Base-by-base conservation (phyloP, 2,113 vertebrate species). In the Microcebus griseorufus region DNA sequence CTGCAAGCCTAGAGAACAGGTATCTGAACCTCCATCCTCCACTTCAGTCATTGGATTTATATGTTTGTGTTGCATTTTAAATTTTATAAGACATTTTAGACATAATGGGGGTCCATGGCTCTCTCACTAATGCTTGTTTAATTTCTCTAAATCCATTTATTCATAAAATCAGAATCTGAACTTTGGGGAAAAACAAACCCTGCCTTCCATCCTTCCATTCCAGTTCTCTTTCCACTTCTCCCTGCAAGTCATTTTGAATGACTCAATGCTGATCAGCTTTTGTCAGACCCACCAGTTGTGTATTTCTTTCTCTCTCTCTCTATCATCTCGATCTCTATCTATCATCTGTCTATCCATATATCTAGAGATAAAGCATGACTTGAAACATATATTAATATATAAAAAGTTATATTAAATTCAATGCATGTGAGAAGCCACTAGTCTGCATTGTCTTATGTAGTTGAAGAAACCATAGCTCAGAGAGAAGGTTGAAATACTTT, bases 161-260 rank as follows among this genome's bases (percentile, higher is more conserved):
- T 45, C 23, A 58, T 79, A 79, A 79, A 89, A 55, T 85, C 58
- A 89, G 18, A 95, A 93, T 85, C 32, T 89, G 32, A 84, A 65
- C 37, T 79, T 88, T 65, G 48, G n/a, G 14, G 16, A 3, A 90
- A 73, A 90, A 73, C 45, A 29, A 13, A 70, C 34, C 37, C 45
- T 55, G 6, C 25, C 17, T 73, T 93, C 79, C 34, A 20, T 53
- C 25, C 10, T 64, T 64, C 62, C 62, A 27, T 53, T 5, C 27
- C 2, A 29, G 16, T 85, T 92, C 62, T 48, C 37, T 65, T 96
- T 78, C 62, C 3, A 62, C 22, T 23, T 82, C 45, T 95, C 29
- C n/a, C 18, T 73, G 42, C 25, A 79, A 79, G 42, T 62, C 18
- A 37, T 87, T 83, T 32, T 78, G 51, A 70, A 22, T 78, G 45